Evolutionary conservation across 2,113 vertebrate genomes (phyloP), one percentile per base, ranked within the genome.

Genomic region (Lonchura striata): DNA sequence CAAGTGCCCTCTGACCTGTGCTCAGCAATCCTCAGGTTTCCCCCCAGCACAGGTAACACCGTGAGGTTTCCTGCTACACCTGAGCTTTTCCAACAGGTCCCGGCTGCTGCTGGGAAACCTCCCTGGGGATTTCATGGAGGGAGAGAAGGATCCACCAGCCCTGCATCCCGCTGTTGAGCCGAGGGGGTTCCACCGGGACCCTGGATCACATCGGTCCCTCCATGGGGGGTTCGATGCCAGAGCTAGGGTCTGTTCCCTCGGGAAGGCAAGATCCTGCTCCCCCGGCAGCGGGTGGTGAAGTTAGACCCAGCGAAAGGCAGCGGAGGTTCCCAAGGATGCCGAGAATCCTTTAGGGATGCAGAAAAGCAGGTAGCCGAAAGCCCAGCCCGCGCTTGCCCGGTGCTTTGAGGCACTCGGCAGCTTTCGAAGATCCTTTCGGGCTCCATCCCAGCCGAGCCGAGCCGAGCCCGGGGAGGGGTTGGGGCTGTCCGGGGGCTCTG

Each of bases 21-120:
- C 75, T 35, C 35, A 14, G 68, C 21, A 1, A 53, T 88, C 94
- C 85, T 96, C 88, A 70, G 82, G 93, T 91, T 89, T 90, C 91
- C 66, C 69, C n/a, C 24, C 3, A n/a, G 15, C 10, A 0, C 54
- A 60, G 75, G 68, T 64, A 66, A 57, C 3, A 3, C 81, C 53
- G 3, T 0, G 19, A 92, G 76, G 47, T 42, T 78, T 74, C 65
- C 57, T 25, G 25, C 59, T 21, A 0, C 53, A 53, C 50, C 49
- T 46, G n/a, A 71, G 83, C 60, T 47, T 37, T n/a, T 37, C 2
- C 44, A 80, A 50, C 19, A 7, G 56, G 49, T 11, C 20, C 47
- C 27, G 31, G 25, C 39, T 42, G 35, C 77, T 25, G 64, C 66
- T 42, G 42, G 74, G 25, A 78, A 88, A 23, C 6, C 56, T 57